phyloP scores from a whole-genome alignment of 2,113 vertebrate species.

The Phalacrocorax brasilianus region DNA sequence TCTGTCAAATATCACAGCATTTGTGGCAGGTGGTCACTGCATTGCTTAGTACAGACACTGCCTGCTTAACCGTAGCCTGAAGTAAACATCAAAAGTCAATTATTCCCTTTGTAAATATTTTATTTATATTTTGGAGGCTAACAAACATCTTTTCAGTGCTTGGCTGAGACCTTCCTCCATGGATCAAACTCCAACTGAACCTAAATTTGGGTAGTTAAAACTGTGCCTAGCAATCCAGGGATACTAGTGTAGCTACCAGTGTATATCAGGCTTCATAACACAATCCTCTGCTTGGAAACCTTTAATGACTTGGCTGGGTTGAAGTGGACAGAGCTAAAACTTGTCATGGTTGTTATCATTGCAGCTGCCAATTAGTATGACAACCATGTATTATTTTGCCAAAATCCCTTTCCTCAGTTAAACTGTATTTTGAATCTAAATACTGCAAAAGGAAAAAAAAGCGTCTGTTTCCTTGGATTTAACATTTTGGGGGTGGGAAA shows the following conservation, averaged over 20 bases:
- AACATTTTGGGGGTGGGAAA: neutral
- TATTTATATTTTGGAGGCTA: slow-evolving; percentile 52
- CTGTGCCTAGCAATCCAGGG: neutral
- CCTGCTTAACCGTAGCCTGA: slow-evolving; percentile 60
- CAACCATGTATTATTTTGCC: slow-evolving; percentile 48
- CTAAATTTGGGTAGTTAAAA: neutral
- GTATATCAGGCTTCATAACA: neutral
- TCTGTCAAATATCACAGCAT: slow-evolving; percentile 63
- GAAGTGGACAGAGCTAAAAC: slow-evolving; percentile 56
- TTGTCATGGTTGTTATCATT: slow-evolving; percentile 50
- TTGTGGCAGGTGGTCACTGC: slow-evolving; percentile 69
- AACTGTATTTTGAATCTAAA: slow-evolving; percentile 53
- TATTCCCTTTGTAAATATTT: slow-evolving; percentile 67
- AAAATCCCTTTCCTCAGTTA: slow-evolving; percentile 23
- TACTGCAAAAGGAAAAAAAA: neutral
- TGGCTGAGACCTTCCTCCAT: neutral
- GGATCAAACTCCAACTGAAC: slow-evolving; percentile 26
- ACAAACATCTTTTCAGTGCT: slow-evolving; percentile 32
- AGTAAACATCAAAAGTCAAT: slow-evolving; percentile 66
- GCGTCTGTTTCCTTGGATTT: neutral
- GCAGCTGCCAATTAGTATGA: slow-evolving; percentile 59
- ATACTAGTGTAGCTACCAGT: neutral
- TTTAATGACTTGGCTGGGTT: slow-evolving; percentile 36
- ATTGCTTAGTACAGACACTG: slow-evolving; percentile 44
- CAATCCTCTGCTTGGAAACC: slow-evolving; percentile 31